Base-by-base conservation (phyloP, 2,797 vertebrate genomes). In the Cuniculus paca region DNA sequence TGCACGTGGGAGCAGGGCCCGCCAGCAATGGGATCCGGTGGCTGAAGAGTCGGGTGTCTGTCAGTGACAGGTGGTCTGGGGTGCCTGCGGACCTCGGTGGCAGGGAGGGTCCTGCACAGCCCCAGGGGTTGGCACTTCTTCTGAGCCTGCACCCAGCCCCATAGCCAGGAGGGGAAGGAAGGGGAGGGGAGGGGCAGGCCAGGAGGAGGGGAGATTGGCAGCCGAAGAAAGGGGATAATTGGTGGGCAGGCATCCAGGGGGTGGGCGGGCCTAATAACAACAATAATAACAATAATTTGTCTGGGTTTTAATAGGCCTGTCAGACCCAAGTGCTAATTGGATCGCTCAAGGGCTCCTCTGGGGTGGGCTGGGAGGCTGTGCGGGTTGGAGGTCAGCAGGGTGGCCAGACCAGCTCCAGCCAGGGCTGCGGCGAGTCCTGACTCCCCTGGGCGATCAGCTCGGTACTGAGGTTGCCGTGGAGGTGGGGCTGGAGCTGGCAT, bases 201-300 rank as follows among this genome's bases (percentile, higher is more conserved):
- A 3, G 36, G 28, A 36, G 48, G 58, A 42, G 88, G 45, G 14
- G 17, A 52, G 82, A 34, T 24, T 98, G 97, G 97, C 96, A 87
- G 75, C 26, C 12, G 96, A 96, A 97, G 90, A 97, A 97, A 97
- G 24, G 72, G 72, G 34, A 24, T 96, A 87, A 94, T 92, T 94
- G 96, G 94, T 26, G 24, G 97, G 97, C 95, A 52, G 74, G 79
- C 70, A 12, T 83, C 95, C 88, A 94, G 78, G 56, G 14, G 95
- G 92, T 94, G 91, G 96, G 96, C 3, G 82, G 90, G 16, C 34
- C 92, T 94, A 39, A 84, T 97, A 80, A 87, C 96, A 96, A 91
- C 50, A 97, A 94, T 88, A 97, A 96, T 97, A 91, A 97, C 95
- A 94, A 87, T 96, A 92, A 97, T 97, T 98, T 97, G 95, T 97